phyloP scores from a whole-genome alignment of 2,797 vertebrate genomes.

The Coreius guichenoti region DNA sequence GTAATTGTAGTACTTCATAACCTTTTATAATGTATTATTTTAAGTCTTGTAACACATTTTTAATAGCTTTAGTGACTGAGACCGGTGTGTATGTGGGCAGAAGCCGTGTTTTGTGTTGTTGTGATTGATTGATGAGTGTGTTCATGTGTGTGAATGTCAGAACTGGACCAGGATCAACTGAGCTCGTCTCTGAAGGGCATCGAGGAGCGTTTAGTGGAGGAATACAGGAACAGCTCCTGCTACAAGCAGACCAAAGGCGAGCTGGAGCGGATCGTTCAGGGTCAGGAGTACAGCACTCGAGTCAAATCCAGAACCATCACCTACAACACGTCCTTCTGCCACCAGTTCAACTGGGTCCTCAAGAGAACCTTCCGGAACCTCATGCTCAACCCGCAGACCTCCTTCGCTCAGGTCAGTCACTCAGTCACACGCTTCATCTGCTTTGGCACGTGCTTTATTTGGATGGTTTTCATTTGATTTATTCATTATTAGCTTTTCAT shows the following conservation, averaged over 20 bases:
- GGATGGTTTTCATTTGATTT: too few species aligned
- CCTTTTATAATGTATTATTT: too few species aligned
- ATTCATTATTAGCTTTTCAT: too few species aligned
- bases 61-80: too few species aligned
- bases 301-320: slow-evolving; percentile 75
- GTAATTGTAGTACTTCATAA: too few species aligned
- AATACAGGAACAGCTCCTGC: slow-evolving; percentile 77
- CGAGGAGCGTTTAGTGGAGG: slow-evolving; percentile 80
- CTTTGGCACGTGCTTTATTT: too few species aligned
- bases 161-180: slow-evolving; percentile 51
- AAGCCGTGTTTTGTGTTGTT: not conserved
- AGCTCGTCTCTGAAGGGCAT: slow-evolving; percentile 64
- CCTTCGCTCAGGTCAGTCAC: slow-evolving; percentile 86
- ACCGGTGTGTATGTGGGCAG: too few species aligned
- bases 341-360: slow-evolving; percentile 92
- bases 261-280: slow-evolving; percentile 74
- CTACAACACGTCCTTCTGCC: slow-evolving; percentile 86
- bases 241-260: slow-evolving; percentile 77
- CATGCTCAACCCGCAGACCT: slow-evolving; percentile 91
- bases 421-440: too few species aligned
- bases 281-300: slow-evolving; percentile 51
- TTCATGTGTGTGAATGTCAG: slow-evolving; percentile 30
- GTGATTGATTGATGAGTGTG: not conserved
- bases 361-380: slow-evolving; percentile 89
- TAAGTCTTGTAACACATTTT: too few species aligned